A percentile compares a stretch with the other conserved stretches of the same genome.
Evolutionary conservation across 2,888 invertebrate genomes (phyloP).

Genomic region (Caradrina clavipalpis): DNA sequence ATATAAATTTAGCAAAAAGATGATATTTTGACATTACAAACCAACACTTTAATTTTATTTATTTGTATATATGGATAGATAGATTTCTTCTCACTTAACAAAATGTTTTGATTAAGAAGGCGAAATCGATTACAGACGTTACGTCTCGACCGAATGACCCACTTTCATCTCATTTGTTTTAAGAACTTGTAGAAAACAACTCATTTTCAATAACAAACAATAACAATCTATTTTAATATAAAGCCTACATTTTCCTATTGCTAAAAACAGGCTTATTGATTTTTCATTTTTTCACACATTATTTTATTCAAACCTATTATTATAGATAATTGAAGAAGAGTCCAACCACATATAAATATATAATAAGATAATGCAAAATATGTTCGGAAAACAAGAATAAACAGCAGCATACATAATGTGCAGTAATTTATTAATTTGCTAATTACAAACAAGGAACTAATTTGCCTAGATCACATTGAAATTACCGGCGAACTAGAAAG

Average conservation of each 20-base stretch:
- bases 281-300: too few relatives aligned
- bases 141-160: constrained; percentile 83
- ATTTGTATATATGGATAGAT: too few relatives aligned
- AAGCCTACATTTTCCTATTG: background rate
- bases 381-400: constrained; percentile 3
- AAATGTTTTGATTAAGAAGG: constrained; percentile 79
- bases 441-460: constrained; percentile 51
- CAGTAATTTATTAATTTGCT: constrained; percentile 38
- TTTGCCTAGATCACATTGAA: constrained; percentile 32
- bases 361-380: constrained; percentile 13
- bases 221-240: constrained; percentile 13
- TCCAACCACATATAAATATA: too few relatives aligned
- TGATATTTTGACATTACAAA: too few relatives aligned
- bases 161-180: constrained; percentile 73
- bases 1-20: too few relatives aligned
- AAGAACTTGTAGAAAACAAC: constrained; percentile 38
- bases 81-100: constrained; percentile 25
- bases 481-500: constrained; percentile 29
- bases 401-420: background rate
- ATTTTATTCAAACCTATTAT: too few relatives aligned
- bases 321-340: background rate
- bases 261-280: too few relatives aligned
- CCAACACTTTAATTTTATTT: too few relatives aligned
- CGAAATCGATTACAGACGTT: constrained; percentile 81
- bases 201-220: constrained; percentile 20